Base-by-base conservation (phyloP, 23 tunicate species). In the Trididemnum clinides region DNA sequence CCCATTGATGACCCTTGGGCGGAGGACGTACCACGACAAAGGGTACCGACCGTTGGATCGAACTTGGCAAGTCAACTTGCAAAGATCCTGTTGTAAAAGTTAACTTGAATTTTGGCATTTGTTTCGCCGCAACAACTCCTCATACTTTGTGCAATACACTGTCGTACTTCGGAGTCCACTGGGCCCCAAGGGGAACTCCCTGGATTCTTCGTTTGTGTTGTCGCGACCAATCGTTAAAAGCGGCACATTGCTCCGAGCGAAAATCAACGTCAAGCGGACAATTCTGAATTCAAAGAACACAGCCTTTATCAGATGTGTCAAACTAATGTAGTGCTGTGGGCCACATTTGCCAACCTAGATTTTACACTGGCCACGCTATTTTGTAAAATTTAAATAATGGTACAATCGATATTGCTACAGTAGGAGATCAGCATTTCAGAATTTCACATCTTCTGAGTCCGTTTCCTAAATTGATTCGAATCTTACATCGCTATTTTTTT, bases 131-230 rank as follows among this genome's bases (percentile, higher is more conserved):
- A n/a, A n/a, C 54, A 15, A 44, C 54, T 7, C 10, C 10, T 15
- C 37, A 33, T 57, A 90, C 95, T 78, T 80, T 85, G 25, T 71
- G 44, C 50, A 82, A 28, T 0, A 91, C 87, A 50, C 96, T 91
- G 44, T 91, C 96, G 73, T 91, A 91, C 62, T 86, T 91, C 50
- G 96, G 90, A 26, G 82, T 82, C 96, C 96, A 91, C 51, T 63
- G 38, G 7, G 90, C 96, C 57, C 54, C 62, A 44, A 66, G 28
- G 63, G 91, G 83, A 25, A 91, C 63, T 32, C 90, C 96, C 30
- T 74, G 44, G 23, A 86, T 82, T 0, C 85, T 84, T 77, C 77
- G 85, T 19, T 57, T 23, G 65, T 82, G 75, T 22, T 82, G 85
- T 25, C 79, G 70, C 3, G 96, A 82, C 96, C 96, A 91, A 30